Conservation (phyloP, 2,888 invertebrate species). For the Mythimna vitellina region DNA sequence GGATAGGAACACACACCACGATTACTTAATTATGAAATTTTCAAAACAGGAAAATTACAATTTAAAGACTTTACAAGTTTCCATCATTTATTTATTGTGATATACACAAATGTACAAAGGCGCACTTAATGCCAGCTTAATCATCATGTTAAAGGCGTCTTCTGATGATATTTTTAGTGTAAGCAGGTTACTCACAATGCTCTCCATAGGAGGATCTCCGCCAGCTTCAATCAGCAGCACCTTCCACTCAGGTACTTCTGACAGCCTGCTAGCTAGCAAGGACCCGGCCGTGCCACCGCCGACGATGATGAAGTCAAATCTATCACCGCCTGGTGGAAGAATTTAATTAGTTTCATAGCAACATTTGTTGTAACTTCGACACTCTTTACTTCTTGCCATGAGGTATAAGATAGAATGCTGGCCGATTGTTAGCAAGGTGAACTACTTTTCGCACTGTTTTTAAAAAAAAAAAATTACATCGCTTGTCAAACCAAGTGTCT, state of each 20-base stretch:
- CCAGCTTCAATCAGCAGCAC: conserved; percentile 85
- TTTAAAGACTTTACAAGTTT: no score
- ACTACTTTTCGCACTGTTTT: no score
- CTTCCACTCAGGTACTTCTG: conserved; percentile 80
- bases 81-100: no score
- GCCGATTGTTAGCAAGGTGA: no score
- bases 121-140: no score
- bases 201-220: conserved; percentile 81
- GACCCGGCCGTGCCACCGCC: conserved; percentile 85
- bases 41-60: not conserved
- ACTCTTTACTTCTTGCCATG: no score
- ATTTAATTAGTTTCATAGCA: no score
- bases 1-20: not conserved
- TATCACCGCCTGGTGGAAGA: conserved; percentile 74
- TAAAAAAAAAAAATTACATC: no score
- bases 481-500: no score
- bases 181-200: conserved; percentile 75
- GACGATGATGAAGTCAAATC: conserved; percentile 84
- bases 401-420: no score
- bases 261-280: conserved; percentile 80
- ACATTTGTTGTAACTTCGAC: no score
- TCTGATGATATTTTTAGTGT: conserved; percentile 1
- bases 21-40: not conserved
- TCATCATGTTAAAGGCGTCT: not conserved
- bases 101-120: no score